These are phyloP conservation scores for Edolisoma coerulescens DNA, from an alignment of 2,113 vertebrate genomes.

Conservation along the genomic window DNA sequence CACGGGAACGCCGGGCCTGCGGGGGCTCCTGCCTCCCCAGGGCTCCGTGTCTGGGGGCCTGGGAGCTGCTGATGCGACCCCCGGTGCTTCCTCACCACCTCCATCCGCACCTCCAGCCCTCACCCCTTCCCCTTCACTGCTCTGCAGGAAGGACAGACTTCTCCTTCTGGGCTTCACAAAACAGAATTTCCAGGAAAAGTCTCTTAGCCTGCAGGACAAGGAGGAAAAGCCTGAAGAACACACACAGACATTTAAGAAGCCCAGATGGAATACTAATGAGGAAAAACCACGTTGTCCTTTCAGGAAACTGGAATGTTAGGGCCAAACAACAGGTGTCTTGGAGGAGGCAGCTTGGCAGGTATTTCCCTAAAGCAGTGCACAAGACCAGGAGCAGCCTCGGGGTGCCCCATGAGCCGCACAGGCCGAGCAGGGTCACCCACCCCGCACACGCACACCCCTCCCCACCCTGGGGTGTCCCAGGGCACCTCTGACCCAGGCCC, in stretches of 20 bases:
- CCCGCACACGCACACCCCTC: not conserved
- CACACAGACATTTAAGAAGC: not conserved
- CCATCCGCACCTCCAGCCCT: not conserved
- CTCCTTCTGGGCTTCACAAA: not conserved
- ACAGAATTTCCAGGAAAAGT: not conserved
- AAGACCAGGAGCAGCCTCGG: not conserved
- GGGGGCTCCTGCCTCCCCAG: too few species aligned
- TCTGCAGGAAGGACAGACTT: not conserved
- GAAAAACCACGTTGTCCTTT: fast-evolving
- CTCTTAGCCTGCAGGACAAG: not conserved
- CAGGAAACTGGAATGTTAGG: not conserved
- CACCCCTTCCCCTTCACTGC: not conserved
- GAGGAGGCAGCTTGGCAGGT: not conserved
- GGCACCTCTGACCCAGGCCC: fast-evolving
- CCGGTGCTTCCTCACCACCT: not conserved
- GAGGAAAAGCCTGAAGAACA: not conserved
- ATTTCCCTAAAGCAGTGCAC: not conserved
- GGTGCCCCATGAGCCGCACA: fast-evolving
- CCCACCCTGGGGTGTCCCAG: not conserved
- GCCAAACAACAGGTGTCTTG: not conserved
- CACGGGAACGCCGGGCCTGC: fast-evolving
- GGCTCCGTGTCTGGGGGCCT: too few species aligned
- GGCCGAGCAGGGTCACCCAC: fast-evolving
- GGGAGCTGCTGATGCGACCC: not conserved
- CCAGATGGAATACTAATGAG: not conserved